Evolutionary conservation across 2,888 invertebrate genomes (phyloP).

Genomic region (Troilus luridus): DNA sequence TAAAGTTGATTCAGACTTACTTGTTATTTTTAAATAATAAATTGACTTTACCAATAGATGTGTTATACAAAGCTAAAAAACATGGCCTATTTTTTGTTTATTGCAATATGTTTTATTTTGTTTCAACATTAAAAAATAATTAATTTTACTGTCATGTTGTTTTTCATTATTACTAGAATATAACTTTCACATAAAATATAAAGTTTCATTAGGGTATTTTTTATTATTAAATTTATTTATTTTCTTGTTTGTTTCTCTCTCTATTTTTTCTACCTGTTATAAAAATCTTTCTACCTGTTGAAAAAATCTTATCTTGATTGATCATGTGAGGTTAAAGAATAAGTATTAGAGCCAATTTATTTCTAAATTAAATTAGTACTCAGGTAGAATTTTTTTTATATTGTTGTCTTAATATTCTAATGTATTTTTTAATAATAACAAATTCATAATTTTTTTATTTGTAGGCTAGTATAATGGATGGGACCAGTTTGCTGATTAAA

Average conservation of each 20-base stretch:
- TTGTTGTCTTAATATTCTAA: not conserved
- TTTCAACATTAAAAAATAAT: not conserved
- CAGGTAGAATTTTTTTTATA: not conserved
- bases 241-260: not conserved
- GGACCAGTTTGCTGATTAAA: slow-evolving; percentile 1
- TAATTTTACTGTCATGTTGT: not conserved
- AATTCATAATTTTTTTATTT: not conserved
- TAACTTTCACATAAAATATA: not conserved
- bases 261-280: not conserved
- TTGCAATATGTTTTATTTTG: not conserved
- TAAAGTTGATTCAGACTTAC: not conserved
- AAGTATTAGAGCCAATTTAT: not conserved
- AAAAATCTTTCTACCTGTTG: not conserved
- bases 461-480: not conserved
- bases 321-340: slow-evolving; percentile 5
- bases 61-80: not conserved
- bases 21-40: not conserved
- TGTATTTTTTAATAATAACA: no score
- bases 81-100: not conserved
- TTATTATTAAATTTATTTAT: not conserved
- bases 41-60: not conserved
- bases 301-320: slow-evolving; percentile 34
- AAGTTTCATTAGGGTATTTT: not conserved
- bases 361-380: not conserved
- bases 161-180: not conserved